phyloP scores from a whole-genome alignment of 2,797 vertebrate genomes.

The Sparidentex hasta region DNA sequence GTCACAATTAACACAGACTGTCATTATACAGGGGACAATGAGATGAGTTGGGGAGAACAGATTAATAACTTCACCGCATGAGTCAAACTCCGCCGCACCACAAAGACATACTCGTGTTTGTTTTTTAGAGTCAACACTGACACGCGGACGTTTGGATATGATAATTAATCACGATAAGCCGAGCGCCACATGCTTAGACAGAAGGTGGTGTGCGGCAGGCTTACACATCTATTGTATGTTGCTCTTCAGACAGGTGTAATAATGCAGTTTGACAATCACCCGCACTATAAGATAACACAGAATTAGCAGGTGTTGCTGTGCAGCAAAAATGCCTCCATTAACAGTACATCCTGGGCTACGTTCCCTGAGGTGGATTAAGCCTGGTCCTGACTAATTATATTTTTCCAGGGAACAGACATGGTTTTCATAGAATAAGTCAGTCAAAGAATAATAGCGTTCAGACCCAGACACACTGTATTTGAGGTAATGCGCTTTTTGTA shows the following conservation, averaged over 20 bases:
- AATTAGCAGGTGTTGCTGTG: conserved; percentile 70
- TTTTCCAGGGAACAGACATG: conserved; percentile 49
- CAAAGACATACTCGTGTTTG: conserved; percentile 71
- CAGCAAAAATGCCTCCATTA: conserved; percentile 68
- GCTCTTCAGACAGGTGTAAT: conserved; percentile 72
- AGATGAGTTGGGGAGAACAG: conserved; percentile 78
- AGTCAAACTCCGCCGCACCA: conserved; percentile 74
- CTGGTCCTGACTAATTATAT: conserved; percentile 66
- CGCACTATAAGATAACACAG: conserved; percentile 52
- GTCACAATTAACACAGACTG: conserved; percentile 84
- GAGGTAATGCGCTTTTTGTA: background rate
- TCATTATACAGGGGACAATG: conserved; percentile 82
- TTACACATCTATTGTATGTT: conserved; percentile 53
- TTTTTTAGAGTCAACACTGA: conserved; percentile 70
- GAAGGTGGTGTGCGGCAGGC: conserved; percentile 48
- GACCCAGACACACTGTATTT: background rate
- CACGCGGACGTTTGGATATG: conserved; percentile 69
- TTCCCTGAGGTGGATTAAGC: conserved; percentile 75
- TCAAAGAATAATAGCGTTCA: conserved; percentile 11
- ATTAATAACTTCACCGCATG: conserved; percentile 82
- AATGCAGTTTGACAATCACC: conserved; percentile 69
- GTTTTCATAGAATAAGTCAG: conserved; percentile 33
- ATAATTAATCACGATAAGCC: conserved; percentile 80
- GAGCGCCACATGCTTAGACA: conserved; percentile 44
- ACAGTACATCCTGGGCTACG: conserved; percentile 56